phyloP scores from a whole-genome alignment of 2,797 vertebrate genomes.

The Australoheros facetus region DNA sequence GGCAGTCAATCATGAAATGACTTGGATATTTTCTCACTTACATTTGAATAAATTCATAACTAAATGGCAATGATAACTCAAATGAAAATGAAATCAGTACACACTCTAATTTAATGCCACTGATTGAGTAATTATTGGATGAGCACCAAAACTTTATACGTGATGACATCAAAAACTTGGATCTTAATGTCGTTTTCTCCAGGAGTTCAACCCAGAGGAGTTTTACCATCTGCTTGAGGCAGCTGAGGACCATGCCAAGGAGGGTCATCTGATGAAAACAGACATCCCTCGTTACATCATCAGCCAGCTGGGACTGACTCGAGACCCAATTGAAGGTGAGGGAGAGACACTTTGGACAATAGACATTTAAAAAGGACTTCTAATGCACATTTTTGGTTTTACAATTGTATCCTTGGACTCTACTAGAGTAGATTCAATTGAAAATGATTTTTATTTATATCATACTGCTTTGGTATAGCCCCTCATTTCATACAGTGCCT shows the following conservation, averaged over 20 bases:
- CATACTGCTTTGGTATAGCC: background rate
- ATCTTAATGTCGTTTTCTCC: conserved; percentile 6
- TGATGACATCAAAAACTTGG: background rate
- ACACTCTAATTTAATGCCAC: accelerated
- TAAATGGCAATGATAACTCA: background rate
- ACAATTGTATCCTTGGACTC: background rate
- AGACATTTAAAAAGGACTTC: background rate
- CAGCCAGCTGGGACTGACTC: conserved; percentile 89
- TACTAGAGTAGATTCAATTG: background rate
- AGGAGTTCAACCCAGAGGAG: conserved; percentile 94
- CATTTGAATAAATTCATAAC: background rate
- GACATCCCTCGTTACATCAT: conserved; percentile 96
- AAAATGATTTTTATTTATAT: background rate
- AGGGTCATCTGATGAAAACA: conserved; percentile 90
- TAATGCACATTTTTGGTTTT: background rate
- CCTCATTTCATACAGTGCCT: background rate
- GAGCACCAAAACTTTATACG: background rate
- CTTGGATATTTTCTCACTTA: background rate
- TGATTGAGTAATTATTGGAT: background rate
- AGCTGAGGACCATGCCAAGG: conserved; percentile 92
- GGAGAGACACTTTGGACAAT: conserved; percentile 18
- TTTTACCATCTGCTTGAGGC: conserved; percentile 93
- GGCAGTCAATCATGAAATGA: background rate
- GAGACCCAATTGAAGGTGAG: conserved; percentile 92
- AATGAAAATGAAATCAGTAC: background rate